phyloP scores from a whole-genome alignment of 2,888 invertebrate genomes.

The Oconnorella tubifera region DNA sequence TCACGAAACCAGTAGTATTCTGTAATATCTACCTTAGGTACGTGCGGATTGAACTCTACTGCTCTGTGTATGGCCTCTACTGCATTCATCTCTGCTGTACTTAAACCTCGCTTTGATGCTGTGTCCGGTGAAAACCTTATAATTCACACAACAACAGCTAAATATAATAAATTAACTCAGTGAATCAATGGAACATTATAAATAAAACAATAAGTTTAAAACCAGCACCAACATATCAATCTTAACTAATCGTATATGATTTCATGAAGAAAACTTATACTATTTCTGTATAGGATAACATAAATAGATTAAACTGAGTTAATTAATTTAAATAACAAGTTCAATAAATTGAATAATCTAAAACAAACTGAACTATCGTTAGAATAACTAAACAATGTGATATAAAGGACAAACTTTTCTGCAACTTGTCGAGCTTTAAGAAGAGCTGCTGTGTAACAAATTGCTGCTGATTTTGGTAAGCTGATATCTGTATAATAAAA shows the following conservation, averaged over 20 bases:
- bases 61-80: conserved; percentile 92
- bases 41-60: conserved; percentile 96
- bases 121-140: conserved; percentile 76
- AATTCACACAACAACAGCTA: conserved; percentile 23
- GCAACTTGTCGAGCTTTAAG: conserved; percentile 86
- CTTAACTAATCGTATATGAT: too few species aligned
- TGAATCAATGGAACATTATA: too few species aligned
- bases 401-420: conserved; percentile 74
- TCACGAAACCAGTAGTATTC: too few species aligned
- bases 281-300: too few species aligned
- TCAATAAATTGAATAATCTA: too few species aligned
- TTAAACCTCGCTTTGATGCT: conserved; percentile 76
- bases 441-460: conserved; percentile 90
- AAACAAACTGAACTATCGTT: too few species aligned
- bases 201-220: too few species aligned
- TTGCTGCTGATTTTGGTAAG: conserved; percentile 87
- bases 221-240: too few species aligned
- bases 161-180: not conserved
- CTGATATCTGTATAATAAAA: conserved; percentile 83
- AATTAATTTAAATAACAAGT: too few species aligned
- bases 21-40: conserved; percentile 83
- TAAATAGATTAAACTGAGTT: too few species aligned
- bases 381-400: too few species aligned
- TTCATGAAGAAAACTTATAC: too few species aligned
- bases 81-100: conserved; percentile 83